Evolutionary conservation across 1,140 invertebrate genomes (phyloP), one percentile per base, ranked within the genome.

Genomic region (Schmidtea mediterranea): DNA sequence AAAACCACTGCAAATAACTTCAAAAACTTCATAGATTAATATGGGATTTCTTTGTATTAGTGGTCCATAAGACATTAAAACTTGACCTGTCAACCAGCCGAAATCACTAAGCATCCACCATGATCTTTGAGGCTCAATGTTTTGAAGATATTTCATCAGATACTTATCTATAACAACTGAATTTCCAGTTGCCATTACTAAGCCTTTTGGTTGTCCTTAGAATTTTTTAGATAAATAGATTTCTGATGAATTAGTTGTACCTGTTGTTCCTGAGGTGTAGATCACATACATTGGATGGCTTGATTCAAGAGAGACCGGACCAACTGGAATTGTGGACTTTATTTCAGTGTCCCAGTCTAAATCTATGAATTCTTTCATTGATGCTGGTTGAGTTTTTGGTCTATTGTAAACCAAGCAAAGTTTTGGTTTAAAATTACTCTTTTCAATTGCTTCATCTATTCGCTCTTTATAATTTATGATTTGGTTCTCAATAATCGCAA

Each of bases 61-160:
- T 0, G 84, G 83, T 1, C 75, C 82, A 55, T 90, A 90, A 59
- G 79, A 82, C 47, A 87, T 87, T 57, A 86, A 90, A 0, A 80
- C 83, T 60, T 84, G 82, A 1, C 83, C 83, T 1, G 87, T 82
- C 0, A 89, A 81, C 84, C 83, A 90, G 1, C 83, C 81, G 50
- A 80, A 69, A 59, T 86, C 81, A 45, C 70, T 71, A 0, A 80
- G 82, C 0, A 82, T 81, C 22, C 76, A 77, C 82, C 82, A 92
- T 2, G 80, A 57, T 58, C 62, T 51, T n/a, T n/a, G n/a, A n/a
- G n/a, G n/a, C n/a, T n/a, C n/a, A n/a, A n/a, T n/a, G 9, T 77
- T 80, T 56, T 84, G 89, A 49, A 87, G 72, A 0, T 72, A 69
- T 26, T 73, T 73, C 75, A 89, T 80, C 0, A 79, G 74, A 76